Evolutionary conservation across 2,113 vertebrate genomes (phyloP).

Genomic region (Nyctibius bracteatus): DNA sequence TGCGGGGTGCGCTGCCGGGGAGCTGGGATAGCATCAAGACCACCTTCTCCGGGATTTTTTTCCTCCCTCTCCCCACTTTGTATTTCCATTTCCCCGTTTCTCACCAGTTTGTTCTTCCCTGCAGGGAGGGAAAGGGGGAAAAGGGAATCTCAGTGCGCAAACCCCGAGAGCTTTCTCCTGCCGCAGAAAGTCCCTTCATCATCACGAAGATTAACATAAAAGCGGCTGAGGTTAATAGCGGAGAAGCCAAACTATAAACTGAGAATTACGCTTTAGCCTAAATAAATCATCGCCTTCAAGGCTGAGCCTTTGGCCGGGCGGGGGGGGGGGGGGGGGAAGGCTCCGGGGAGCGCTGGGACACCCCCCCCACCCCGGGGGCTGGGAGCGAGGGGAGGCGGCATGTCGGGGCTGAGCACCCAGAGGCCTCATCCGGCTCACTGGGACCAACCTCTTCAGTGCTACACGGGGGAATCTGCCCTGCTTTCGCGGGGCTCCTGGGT

Average conservation of each 20-base stretch:
- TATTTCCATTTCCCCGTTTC: accelerated
- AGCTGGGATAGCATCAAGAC: background rate
- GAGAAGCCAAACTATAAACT: slow-evolving; percentile 41
- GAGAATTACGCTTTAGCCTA: slow-evolving; percentile 27
- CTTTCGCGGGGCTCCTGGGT: background rate
- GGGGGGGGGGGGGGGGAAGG: background rate
- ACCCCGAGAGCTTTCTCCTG: background rate
- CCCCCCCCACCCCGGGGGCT: background rate
- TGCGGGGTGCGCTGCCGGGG: accelerated
- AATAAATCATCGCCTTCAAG: background rate
- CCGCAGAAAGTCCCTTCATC: background rate
- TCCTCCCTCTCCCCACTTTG: accelerated
- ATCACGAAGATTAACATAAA: background rate
- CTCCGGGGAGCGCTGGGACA: background rate
- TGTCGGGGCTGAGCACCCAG: accelerated
- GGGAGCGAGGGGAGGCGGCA: accelerated
- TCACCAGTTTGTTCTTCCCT: background rate
- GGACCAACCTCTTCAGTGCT: no score
- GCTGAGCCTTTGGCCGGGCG: accelerated
- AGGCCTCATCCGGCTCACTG: accelerated
- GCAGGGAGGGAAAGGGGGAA: background rate
- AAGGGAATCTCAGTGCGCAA: background rate
- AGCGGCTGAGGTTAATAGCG: background rate
- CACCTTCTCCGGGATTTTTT: background rate
- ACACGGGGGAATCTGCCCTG: background rate